These are phyloP conservation scores for Toxotes jaculatrix DNA, from an alignment of 2,113 vertebrate genomes.

Conservation along the genomic window DNA sequence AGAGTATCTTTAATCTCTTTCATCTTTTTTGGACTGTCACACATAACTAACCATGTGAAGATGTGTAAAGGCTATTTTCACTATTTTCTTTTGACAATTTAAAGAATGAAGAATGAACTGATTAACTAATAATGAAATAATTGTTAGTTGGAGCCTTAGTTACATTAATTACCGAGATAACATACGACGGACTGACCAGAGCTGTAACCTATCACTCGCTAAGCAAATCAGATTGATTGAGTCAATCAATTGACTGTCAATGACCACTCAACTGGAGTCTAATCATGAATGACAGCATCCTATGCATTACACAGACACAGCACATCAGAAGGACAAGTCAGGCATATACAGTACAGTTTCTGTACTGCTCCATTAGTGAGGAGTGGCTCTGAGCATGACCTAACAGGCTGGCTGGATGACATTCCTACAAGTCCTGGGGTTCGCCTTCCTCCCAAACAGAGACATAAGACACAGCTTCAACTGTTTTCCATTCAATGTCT, in stretches of 20 bases:
- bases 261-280: slow-evolving; percentile 9
- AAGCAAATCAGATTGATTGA: slow-evolving; percentile 19
- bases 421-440: slow-evolving; percentile 69
- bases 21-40: neutral
- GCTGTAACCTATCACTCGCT: slow-evolving; percentile 5
- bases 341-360: slow-evolving; percentile 42
- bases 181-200: neutral
- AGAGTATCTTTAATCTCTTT: too few relatives aligned
- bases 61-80: neutral
- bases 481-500: slow-evolving; percentile 28
- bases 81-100: neutral
- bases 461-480: slow-evolving; percentile 45
- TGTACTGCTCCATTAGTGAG: slow-evolving; percentile 50
- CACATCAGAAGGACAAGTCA: slow-evolving; percentile 9
- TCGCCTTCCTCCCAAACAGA: slow-evolving; percentile 46
- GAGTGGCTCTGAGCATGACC: slow-evolving; percentile 66
- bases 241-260: slow-evolving; percentile 44
- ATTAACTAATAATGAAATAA: neutral
- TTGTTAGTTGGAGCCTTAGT: neutral
- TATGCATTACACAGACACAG: neutral
- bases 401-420: slow-evolving; percentile 67
- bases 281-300: slow-evolving; percentile 36
- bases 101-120: neutral
- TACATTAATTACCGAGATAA: slow-evolving; percentile 4
- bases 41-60: neutral